Percentiles rank a stretch among this genome's conserved stretches.
These are phyloP conservation scores for Varanus komodoensis DNA, from an alignment of 2,113 vertebrate genomes.

Conservation along the genomic window DNA sequence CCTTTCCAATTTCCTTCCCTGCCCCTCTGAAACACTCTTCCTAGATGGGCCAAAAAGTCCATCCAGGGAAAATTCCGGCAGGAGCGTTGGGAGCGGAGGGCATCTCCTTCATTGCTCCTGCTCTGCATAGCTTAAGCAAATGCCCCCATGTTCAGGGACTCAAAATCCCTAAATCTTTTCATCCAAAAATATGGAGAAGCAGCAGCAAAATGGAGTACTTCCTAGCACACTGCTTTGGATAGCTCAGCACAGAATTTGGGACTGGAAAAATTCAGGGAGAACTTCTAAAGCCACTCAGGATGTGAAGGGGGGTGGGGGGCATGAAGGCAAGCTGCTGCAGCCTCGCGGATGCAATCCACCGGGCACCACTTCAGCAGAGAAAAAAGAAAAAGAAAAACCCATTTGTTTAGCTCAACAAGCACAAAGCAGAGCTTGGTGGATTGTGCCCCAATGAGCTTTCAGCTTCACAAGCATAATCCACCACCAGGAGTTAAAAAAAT, in stretches of 20 bases:
- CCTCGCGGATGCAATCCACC: neutral
- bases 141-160: no score
- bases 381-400: neutral
- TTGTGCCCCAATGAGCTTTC: conserved; percentile 54
- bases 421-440: conserved; percentile 46
- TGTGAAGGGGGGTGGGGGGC: no score
- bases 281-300: neutral
- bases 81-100: no score
- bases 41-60: no score
- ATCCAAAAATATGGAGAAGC: no score
- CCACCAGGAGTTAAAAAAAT: conserved; percentile 51
- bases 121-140: no score
- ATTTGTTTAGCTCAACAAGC: conserved; percentile 44
- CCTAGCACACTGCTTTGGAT: neutral
- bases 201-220: neutral
- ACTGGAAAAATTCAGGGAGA: neutral
- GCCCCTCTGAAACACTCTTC: no score
- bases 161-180: no score
- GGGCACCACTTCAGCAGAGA: neutral
- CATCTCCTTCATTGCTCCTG: no score
- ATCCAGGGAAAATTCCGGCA: no score
- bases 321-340: neutral
- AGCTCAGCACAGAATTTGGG: neutral
- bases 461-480: conserved; percentile 49
- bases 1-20: no score